Conservation (phyloP, 2,888 invertebrate genomes). For the Sphaeridia pumilis region DNA sequence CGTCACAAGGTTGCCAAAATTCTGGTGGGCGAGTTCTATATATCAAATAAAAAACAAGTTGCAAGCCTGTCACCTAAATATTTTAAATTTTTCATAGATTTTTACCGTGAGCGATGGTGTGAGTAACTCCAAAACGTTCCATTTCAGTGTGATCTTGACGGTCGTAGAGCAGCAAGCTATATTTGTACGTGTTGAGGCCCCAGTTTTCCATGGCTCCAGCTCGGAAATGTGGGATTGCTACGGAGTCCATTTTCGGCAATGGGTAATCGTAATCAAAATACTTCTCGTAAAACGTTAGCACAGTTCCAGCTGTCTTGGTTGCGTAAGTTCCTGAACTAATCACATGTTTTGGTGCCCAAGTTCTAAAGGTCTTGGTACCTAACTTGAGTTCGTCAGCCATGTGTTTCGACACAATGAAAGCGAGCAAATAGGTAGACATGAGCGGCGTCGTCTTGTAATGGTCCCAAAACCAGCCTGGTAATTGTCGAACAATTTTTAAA, state of each 20-base stretch:
- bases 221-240: slow-evolving; percentile 24
- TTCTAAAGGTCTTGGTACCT: slow-evolving; percentile 22
- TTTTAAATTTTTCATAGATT: too few species aligned
- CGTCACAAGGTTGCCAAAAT: slow-evolving; percentile 18
- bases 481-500: background rate
- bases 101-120: slow-evolving; percentile 13
- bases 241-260: slow-evolving; percentile 31
- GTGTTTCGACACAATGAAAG: slow-evolving; percentile 28
- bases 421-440: slow-evolving; percentile 33
- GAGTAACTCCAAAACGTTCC: slow-evolving; percentile 8
- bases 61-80: background rate
- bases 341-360: slow-evolving; percentile 12
- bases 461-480: slow-evolving; percentile 30
- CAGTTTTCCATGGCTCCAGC: slow-evolving; percentile 23
- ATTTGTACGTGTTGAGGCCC: slow-evolving; percentile 20
- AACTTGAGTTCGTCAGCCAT: slow-evolving; percentile 24
- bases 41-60: background rate
- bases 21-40: slow-evolving; percentile 16
- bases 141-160: slow-evolving; percentile 7
- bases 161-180: slow-evolving; percentile 12
- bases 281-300: slow-evolving; percentile 23
- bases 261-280: slow-evolving; percentile 28
- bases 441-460: slow-evolving; percentile 28
- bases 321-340: slow-evolving; percentile 22
- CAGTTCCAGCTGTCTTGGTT: slow-evolving; percentile 19